These are phyloP conservation scores for Acridotheres tristis DNA, from an alignment of 2,797 vertebrate species.

Conservation along the genomic window DNA sequence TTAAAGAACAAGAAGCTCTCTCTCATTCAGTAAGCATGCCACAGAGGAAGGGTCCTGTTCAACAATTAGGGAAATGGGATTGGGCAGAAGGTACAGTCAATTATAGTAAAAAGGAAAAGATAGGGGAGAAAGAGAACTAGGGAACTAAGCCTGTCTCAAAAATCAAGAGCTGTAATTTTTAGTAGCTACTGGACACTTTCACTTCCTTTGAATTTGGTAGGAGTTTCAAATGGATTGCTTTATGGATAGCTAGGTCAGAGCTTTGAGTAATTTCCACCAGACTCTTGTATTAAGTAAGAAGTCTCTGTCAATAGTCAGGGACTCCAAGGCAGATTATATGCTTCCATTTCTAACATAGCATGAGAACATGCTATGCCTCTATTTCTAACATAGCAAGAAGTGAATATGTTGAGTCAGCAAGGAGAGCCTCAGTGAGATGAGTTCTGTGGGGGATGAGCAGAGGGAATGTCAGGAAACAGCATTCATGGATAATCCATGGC, in stretches of 20 bases:
- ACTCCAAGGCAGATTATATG: not conserved
- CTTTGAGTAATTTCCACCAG: not conserved
- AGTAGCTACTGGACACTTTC: not conserved
- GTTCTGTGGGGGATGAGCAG: not conserved
- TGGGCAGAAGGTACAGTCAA: not conserved
- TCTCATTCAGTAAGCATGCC: not conserved
- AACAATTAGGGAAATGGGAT: not conserved
- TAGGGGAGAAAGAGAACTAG: not conserved
- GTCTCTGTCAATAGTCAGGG: not conserved
- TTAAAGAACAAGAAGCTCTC: not conserved
- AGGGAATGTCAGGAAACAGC: not conserved
- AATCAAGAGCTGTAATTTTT: not conserved
- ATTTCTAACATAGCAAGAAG: not conserved
- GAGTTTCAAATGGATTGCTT: not conserved
- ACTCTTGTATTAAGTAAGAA: not conserved
- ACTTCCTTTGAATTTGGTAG: not conserved
- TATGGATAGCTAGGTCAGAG: not conserved
- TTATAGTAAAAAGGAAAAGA: not conserved
- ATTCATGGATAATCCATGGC: not conserved
- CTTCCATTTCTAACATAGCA: not conserved
- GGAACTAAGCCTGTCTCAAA: not conserved
- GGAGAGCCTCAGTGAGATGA: accelerated
- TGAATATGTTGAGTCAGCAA: not conserved
- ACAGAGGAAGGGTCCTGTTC: not conserved
- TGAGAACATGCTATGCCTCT: not conserved